These are phyloP conservation scores for Thunnus maccoyii DNA, from an alignment of 2,113 vertebrate genomes.

Conservation along the genomic window DNA sequence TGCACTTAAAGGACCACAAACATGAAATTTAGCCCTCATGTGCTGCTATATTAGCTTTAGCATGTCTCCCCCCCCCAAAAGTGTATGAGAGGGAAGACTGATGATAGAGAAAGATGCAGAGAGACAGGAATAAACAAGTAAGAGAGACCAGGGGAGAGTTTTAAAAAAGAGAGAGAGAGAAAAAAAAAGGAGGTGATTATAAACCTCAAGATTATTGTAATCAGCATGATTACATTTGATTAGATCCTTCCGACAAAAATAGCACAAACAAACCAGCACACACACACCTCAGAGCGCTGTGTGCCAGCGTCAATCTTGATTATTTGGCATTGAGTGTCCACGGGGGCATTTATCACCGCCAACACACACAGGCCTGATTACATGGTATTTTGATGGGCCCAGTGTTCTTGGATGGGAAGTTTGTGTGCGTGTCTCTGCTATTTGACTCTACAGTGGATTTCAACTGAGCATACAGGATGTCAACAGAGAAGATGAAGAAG, in stretches of 20 bases:
- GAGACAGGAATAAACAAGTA: slow-evolving; percentile 28
- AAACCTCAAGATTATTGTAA: slow-evolving; percentile 73
- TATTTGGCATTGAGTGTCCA: slow-evolving; percentile 71
- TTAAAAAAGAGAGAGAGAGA: slow-evolving; percentile 27
- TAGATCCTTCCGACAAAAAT: slow-evolving; percentile 72
- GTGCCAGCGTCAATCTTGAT: slow-evolving; percentile 72
- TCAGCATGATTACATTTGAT: slow-evolving; percentile 78
- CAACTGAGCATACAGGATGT: slow-evolving; percentile 1
- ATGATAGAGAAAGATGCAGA: background rate
- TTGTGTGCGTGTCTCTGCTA: slow-evolving; percentile 15
- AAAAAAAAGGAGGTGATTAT: slow-evolving; percentile 57
- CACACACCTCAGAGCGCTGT: slow-evolving; percentile 45
- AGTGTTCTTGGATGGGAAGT: slow-evolving; percentile 39
- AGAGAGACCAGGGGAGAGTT: slow-evolving; percentile 22
- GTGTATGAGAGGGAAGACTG: background rate
- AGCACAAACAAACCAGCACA: slow-evolving; percentile 65
- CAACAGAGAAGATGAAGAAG: slow-evolving; percentile 9
- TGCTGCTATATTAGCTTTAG: background rate
- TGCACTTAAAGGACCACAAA: background rate
- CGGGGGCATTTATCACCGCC: slow-evolving; percentile 71
- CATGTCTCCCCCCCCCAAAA: background rate
- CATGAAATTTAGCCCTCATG: background rate
- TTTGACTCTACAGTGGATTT: slow-evolving; percentile 23
- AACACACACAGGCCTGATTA: slow-evolving; percentile 65
- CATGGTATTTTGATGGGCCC: slow-evolving; percentile 40